These are phyloP conservation scores for Andrena fulva DNA, from an alignment of 2,888 invertebrate genomes.

Conservation along the genomic window DNA sequence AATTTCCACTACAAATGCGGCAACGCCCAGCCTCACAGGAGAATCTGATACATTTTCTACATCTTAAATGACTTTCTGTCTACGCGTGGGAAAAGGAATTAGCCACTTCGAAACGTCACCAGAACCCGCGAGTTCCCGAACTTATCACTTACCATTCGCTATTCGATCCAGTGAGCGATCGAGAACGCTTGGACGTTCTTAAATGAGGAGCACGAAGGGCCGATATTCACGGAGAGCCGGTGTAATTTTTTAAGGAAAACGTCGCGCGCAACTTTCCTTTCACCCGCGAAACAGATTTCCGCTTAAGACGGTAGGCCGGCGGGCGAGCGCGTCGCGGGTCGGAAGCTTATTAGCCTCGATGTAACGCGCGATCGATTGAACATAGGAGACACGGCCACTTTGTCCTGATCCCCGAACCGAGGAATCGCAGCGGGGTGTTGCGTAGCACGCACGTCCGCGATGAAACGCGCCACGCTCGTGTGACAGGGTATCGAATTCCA, in stretches of 20 bases:
- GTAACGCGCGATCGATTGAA: slow-evolving; percentile 38
- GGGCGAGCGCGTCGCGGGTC: not conserved
- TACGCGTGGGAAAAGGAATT: not conserved
- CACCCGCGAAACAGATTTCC: slow-evolving; percentile 54
- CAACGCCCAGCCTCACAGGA: no score
- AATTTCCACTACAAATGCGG: no score
- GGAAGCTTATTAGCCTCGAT: slow-evolving; percentile 30
- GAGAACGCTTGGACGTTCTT: not conserved
- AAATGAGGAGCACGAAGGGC: not conserved
- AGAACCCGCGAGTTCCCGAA: not conserved
- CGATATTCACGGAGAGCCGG: slow-evolving; percentile 4
- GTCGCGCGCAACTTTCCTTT: slow-evolving; percentile 54
- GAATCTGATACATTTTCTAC: not conserved
- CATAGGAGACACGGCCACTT: slow-evolving; percentile 5
- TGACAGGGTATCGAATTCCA: slow-evolving; percentile 26
- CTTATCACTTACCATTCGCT: slow-evolving; percentile 6
- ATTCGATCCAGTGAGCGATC: not conserved
- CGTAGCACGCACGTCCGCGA: not conserved
- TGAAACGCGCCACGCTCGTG: slow-evolving; percentile 9
- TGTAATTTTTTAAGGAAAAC: slow-evolving; percentile 26
- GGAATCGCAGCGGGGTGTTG: not conserved
- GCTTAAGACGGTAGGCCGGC: slow-evolving; percentile 40
- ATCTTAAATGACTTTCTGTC: not conserved
- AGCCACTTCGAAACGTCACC: not conserved
- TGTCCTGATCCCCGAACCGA: not conserved